Evolutionary conservation across 2,113 vertebrate genomes (phyloP).

Genomic region (Pavo muticus): DNA sequence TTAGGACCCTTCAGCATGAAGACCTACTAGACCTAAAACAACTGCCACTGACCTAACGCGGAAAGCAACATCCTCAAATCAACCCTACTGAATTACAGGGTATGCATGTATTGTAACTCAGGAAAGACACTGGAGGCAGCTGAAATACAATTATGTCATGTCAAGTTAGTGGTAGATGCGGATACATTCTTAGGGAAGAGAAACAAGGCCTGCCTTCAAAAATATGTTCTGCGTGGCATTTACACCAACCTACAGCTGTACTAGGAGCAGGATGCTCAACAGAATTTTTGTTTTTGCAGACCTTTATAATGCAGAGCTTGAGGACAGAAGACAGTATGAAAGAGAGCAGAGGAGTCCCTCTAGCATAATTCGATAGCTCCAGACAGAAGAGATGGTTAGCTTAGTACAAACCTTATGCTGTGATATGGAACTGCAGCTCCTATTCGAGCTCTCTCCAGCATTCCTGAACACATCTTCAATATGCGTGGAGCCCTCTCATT

Average conservation of each 20-base stretch:
- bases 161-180: background rate
- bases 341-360: background rate
- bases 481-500: no score
- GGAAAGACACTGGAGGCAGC: background rate
- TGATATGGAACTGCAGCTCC: background rate
- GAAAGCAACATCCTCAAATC: background rate
- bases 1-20: background rate
- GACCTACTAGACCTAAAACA: no score
- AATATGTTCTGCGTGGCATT: background rate
- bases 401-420: background rate
- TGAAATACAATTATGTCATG: background rate
- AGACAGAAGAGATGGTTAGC: background rate
- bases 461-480: background rate
- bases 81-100: background rate
- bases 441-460: background rate
- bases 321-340: background rate
- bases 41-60: background rate
- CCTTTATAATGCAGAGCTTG: background rate
- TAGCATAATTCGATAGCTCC: background rate
- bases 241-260: background rate
- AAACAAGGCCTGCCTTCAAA: background rate
- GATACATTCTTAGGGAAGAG: background rate
- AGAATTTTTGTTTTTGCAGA: background rate
- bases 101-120: background rate
- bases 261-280: background rate